phyloP scores from a whole-genome alignment of 2,888 invertebrate species.

The Tachystola acroxantha region DNA sequence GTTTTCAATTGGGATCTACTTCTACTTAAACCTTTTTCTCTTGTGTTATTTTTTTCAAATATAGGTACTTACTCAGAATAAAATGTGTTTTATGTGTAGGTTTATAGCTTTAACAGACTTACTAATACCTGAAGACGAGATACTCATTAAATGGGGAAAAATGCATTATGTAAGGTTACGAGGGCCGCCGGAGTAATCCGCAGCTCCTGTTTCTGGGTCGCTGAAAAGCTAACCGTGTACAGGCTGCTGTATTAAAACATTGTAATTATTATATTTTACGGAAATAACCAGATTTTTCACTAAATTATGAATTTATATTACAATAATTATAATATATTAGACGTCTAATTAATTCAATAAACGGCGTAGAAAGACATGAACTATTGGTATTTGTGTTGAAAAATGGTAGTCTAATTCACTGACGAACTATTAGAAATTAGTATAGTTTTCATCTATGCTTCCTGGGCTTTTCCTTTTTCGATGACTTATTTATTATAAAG shows the following conservation, averaged over 20 bases:
- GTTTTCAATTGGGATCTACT: no score
- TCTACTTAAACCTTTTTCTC: no score
- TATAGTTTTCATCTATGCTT: constrained; percentile 39
- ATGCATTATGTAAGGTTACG: constrained; percentile 44
- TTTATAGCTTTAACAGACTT: constrained; percentile 6
- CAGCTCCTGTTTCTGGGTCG: constrained; percentile 69
- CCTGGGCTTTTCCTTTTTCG: constrained; percentile 37
- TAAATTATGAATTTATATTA: no score
- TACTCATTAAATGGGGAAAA: constrained; percentile 32
- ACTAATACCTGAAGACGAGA: constrained; percentile 19
- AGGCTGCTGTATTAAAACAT: constrained; percentile 38
- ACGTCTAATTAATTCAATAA: neutral
- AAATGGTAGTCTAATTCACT: constrained; percentile 39
- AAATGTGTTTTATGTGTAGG: no score
- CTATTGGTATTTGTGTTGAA: constrained; percentile 17
- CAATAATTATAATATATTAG: neutral
- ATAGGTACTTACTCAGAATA: no score
- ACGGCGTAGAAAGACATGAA: no score
- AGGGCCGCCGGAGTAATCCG: constrained; percentile 61
- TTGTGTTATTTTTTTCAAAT: no score
- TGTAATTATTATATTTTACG: neutral
- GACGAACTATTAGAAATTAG: constrained; percentile 25
- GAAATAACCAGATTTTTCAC: no score
- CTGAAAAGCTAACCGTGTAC: constrained; percentile 70
- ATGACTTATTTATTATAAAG: constrained; percentile 22